Conservation (phyloP, 2,888 invertebrate species). For the Leptopilina drosophilae region DNA sequence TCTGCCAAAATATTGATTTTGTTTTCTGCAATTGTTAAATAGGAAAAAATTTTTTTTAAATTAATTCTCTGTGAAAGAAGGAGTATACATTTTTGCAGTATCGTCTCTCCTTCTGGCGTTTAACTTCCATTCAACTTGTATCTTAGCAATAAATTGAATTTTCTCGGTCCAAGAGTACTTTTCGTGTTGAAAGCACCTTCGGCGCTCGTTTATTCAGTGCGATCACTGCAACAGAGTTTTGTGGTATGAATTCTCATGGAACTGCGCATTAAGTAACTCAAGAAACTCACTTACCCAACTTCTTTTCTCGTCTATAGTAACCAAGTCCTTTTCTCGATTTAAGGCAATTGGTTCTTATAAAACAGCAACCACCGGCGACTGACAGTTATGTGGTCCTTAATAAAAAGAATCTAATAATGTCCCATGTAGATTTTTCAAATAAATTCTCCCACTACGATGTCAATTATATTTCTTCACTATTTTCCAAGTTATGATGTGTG, state of each 20-base stretch:
- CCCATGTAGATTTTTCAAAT: neutral
- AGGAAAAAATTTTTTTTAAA: no score
- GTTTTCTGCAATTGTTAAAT: no score
- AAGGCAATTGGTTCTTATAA: conserved; percentile 27
- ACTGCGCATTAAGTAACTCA: conserved; percentile 35
- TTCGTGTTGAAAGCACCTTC: conserved; percentile 35
- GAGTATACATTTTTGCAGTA: no score
- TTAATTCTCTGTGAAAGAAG: no score
- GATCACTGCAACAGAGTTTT: conserved; percentile 40
- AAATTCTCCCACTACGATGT: neutral
- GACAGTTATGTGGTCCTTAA: conserved; percentile 22
- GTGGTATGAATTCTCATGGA: conserved; percentile 38
- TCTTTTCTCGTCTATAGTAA: conserved; percentile 10
- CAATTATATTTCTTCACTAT: no score
- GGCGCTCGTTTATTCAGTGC: conserved; percentile 39
- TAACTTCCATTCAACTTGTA: conserved; percentile 33
- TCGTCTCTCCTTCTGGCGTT: neutral
- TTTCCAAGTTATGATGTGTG: no score
- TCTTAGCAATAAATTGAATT: conserved; percentile 37
- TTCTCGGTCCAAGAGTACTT: conserved; percentile 30
- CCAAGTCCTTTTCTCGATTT: conserved; percentile 7
- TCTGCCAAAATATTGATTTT: no score
- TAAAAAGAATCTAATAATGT: neutral
- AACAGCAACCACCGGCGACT: conserved; percentile 28
- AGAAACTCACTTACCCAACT: conserved; percentile 27